phyloP scores from a whole-genome alignment of 2,888 invertebrate species.

The Brenthis hecate region DNA sequence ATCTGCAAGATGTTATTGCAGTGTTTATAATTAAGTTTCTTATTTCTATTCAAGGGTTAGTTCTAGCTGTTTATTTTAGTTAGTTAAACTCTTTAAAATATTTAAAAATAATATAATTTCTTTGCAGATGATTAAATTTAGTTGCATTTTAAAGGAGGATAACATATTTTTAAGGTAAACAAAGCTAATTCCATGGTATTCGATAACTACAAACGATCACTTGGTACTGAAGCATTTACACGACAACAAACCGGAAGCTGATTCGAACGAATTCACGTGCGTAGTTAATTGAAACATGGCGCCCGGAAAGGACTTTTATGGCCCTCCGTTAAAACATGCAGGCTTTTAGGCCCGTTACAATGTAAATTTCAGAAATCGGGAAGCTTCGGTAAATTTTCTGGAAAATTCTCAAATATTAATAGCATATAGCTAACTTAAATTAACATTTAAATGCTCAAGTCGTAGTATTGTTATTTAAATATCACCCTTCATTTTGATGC shows the following conservation, averaged over 20 bases:
- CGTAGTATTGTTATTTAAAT: background rate
- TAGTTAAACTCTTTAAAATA: background rate
- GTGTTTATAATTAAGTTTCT: constrained; percentile 9
- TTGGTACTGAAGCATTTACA: constrained; percentile 38
- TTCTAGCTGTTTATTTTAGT: background rate
- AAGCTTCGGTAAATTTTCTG: constrained; percentile 29
- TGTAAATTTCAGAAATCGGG: constrained; percentile 58
- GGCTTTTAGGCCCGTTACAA: constrained; percentile 52
- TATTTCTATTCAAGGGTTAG: background rate
- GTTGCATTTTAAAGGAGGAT: background rate
- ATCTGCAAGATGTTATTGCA: constrained; percentile 18
- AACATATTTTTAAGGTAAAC: constrained; percentile 4
- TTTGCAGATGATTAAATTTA: background rate
- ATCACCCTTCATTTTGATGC: constrained; percentile 10
- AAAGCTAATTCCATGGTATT: constrained; percentile 17
- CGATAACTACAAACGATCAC: constrained; percentile 28
- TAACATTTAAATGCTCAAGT: background rate
- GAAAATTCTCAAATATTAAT: constrained; percentile 4
- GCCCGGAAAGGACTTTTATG: constrained; percentile 63
- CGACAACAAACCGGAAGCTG: constrained; percentile 64
- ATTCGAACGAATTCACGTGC: constrained; percentile 64
- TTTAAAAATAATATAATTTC: background rate
- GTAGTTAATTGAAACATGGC: constrained; percentile 70
- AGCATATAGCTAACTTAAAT: background rate
- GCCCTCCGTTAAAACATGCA: constrained; percentile 39